These are phyloP conservation scores for Elysia chlorotica DNA, from an alignment of 1,140 invertebrate species.

Conservation along the genomic window DNA sequence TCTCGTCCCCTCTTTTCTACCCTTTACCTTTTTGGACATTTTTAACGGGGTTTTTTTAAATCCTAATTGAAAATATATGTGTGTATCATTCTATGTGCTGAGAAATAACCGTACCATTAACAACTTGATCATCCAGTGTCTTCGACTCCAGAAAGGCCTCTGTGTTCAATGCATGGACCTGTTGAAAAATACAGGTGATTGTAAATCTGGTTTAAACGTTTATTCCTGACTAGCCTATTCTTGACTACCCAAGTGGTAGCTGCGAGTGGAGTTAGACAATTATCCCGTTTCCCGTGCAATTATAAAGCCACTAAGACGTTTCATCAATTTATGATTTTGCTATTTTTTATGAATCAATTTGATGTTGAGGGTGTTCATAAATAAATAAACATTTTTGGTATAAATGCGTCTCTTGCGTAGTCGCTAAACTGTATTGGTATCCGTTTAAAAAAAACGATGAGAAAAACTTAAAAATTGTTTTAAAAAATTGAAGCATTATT, in stretches of 20 bases:
- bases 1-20: too few species aligned
- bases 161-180: slow-evolving; percentile 73
- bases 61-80: too few species aligned
- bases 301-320: background rate
- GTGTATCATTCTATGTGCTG: too few species aligned
- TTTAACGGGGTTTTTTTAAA: too few species aligned
- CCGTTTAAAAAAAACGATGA: too few species aligned
- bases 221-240: background rate
- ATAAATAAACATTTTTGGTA: too few species aligned
- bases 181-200: background rate
- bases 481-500: too few species aligned
- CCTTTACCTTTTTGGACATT: too few species aligned
- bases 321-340: background rate
- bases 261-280: background rate
- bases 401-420: too few species aligned
- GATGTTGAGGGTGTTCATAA: background rate
- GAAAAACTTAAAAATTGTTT: too few species aligned
- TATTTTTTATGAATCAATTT: background rate
- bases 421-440: too few species aligned
- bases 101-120: too few species aligned
- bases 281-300: background rate
- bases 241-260: background rate
- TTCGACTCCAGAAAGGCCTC: slow-evolving; percentile 71
- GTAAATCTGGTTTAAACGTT: background rate
- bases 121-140: slow-evolving; percentile 29